A percentile compares a stretch with the other conserved stretches of the same genome.
Evolutionary conservation across 2,888 invertebrate species (phyloP).

Genomic region (Andrena minutula): DNA sequence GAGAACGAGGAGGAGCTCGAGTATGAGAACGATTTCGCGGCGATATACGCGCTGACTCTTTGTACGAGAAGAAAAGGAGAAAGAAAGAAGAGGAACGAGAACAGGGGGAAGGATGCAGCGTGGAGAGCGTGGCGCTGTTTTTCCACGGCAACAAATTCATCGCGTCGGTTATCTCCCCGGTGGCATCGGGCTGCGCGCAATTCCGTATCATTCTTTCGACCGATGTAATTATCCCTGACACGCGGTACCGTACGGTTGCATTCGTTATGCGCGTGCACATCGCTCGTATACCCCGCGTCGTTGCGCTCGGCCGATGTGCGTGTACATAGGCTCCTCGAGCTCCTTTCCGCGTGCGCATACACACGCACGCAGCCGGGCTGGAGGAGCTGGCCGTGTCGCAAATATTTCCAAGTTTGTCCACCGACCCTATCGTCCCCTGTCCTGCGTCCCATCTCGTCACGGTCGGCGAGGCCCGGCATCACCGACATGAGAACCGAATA

Average conservation of each 20-base stretch:
- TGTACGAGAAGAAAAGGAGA: constrained; percentile 18
- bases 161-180: constrained; percentile 63
- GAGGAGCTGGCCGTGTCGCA: constrained; percentile 64
- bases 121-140: constrained; percentile 42
- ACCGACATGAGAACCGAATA: constrained; percentile 75
- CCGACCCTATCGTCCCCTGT: constrained; percentile 53
- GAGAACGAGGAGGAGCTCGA: not conserved
- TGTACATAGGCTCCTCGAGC: constrained; percentile 9
- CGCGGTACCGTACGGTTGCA: constrained; percentile 71
- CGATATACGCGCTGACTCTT: constrained; percentile 26
- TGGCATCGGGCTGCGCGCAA: constrained; percentile 67
- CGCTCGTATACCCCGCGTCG: constrained; percentile 58
- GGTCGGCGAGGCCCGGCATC: constrained; percentile 64
- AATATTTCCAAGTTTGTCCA: constrained; percentile 80
- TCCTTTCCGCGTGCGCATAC: not conserved
- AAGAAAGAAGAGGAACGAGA: not conserved
- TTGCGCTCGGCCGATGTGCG: constrained; percentile 56
- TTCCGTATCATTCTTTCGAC: constrained; percentile 75
- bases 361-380: not conserved
- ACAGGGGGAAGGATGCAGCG: constrained; percentile 15
- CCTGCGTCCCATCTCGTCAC: constrained; percentile 71
- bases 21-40: constrained; percentile 43
- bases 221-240: constrained; percentile 73
- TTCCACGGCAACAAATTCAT: constrained; percentile 69
- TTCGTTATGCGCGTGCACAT: constrained; percentile 72